phyloP scores from a whole-genome alignment of 1,140 invertebrate species.

The Penaeus vannamei region DNA sequence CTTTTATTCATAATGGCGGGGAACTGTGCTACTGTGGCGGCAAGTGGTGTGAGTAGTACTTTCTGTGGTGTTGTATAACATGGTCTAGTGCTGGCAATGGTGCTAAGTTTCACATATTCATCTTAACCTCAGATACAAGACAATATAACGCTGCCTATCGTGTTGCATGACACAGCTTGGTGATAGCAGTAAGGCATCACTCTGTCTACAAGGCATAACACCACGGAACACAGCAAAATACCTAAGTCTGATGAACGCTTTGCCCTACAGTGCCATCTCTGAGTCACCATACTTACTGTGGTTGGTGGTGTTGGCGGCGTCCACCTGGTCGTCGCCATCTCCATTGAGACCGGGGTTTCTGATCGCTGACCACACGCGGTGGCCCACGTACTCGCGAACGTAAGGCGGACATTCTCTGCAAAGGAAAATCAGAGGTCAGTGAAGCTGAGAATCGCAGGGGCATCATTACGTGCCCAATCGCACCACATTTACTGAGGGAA shows the following conservation, averaged over 20 bases:
- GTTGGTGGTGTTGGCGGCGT: constrained; percentile 42
- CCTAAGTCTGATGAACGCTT: no score
- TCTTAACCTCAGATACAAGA: no score
- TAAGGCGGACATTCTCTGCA: constrained; percentile 61
- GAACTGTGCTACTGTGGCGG: no score
- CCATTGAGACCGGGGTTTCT: constrained; percentile 54
- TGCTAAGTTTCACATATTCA: no score
- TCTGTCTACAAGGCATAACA: neutral
- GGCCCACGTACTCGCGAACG: constrained; percentile 65
- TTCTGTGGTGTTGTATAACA: no score
- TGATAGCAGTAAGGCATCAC: neutral
- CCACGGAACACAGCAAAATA: constrained; percentile 52
- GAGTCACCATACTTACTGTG: constrained; percentile 44
- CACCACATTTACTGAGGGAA: no score
- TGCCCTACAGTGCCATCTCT: constrained; percentile 28
- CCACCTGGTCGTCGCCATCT: constrained; percentile 51
- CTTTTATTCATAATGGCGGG: no score
- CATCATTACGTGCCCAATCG: neutral
- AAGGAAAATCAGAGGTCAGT: constrained; percentile 60
- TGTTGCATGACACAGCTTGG: neutral
- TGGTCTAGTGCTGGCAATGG: no score
- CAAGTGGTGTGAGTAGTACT: no score
- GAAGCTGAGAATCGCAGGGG: neutral
- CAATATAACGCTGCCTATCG: neutral
- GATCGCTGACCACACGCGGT: constrained; percentile 66